These are phyloP conservation scores for Dolichopus griseipennis DNA, from an alignment of 2,888 invertebrate species.

Conservation along the genomic window DNA sequence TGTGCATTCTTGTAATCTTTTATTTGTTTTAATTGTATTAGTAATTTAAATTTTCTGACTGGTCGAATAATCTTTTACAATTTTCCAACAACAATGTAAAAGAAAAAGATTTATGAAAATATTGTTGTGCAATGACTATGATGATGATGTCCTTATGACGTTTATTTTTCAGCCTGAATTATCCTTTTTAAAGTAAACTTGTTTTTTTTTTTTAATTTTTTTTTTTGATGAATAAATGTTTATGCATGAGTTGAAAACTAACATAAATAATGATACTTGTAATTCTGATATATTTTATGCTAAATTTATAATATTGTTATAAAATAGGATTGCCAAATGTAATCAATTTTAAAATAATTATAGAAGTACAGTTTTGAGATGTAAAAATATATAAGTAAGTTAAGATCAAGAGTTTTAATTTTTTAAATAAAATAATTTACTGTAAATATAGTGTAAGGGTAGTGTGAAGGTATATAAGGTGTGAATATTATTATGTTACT, in stretches of 20 bases:
- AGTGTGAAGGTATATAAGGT: too few relatives aligned
- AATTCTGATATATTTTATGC: neutral
- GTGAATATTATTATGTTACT: too few relatives aligned
- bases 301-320: too few relatives aligned
- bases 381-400: too few relatives aligned
- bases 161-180: neutral
- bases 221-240: neutral
- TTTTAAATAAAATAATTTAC: too few relatives aligned
- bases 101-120: neutral
- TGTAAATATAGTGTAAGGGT: too few relatives aligned
- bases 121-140: neutral
- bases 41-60: conserved; percentile 1
- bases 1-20: neutral
- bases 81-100: neutral
- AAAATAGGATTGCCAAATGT: too few relatives aligned
- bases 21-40: neutral
- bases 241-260: conserved; percentile 6
- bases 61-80: neutral
- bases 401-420: too few relatives aligned
- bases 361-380: too few relatives aligned
- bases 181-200: neutral
- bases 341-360: too few relatives aligned
- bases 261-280: conserved; percentile 2
- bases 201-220: neutral
- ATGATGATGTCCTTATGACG: neutral